Percentiles rank a stretch among this genome's conserved stretches.
Conservation (phyloP, 1,140 invertebrate genomes). For the Zaprionus africanus region DNA sequence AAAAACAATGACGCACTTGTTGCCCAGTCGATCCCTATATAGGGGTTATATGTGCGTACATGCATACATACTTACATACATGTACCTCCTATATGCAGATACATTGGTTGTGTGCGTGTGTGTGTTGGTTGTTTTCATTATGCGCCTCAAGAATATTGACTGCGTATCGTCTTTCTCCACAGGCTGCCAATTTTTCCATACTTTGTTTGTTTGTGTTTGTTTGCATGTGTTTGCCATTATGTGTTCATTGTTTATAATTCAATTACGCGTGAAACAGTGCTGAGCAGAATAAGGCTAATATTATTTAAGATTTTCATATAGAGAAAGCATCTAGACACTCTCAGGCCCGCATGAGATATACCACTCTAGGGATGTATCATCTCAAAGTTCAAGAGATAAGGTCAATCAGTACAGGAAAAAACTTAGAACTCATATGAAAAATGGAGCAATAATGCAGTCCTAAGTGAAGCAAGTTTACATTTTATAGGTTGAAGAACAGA, state of each 20-base stretch:
- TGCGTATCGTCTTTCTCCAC: constrained; percentile 38
- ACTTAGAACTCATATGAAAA: too few species aligned
- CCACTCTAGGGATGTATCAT: too few species aligned
- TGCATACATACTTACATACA: constrained; percentile 3
- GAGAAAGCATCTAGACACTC: neutral
- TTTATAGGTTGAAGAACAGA: too few species aligned
- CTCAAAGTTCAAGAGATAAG: too few species aligned
- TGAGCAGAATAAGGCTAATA: constrained; percentile 39
- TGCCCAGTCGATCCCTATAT: constrained; percentile 37
- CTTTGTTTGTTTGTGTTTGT: constrained; percentile 30
- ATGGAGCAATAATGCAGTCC: too few species aligned
- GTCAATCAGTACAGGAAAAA: too few species aligned
- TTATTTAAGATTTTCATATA: constrained; percentile 11
- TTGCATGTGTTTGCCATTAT: constrained; percentile 45
- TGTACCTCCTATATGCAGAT: neutral
- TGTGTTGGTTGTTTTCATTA: neutral
- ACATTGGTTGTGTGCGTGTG: neutral
- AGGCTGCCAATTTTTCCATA: constrained; percentile 66
- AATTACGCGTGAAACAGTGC: constrained; percentile 73
- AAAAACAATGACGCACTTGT: constrained; percentile 79
- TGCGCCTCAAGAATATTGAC: constrained; percentile 55
- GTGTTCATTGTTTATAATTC: constrained; percentile 81
- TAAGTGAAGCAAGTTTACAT: too few species aligned
- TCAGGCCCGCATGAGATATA: too few species aligned
- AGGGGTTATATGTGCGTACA: constrained; percentile 23